A percentile compares a stretch with the other conserved stretches of the same genome.
phyloP scores from a whole-genome alignment of 2,888 invertebrate genomes.

The Athalia cordata region DNA sequence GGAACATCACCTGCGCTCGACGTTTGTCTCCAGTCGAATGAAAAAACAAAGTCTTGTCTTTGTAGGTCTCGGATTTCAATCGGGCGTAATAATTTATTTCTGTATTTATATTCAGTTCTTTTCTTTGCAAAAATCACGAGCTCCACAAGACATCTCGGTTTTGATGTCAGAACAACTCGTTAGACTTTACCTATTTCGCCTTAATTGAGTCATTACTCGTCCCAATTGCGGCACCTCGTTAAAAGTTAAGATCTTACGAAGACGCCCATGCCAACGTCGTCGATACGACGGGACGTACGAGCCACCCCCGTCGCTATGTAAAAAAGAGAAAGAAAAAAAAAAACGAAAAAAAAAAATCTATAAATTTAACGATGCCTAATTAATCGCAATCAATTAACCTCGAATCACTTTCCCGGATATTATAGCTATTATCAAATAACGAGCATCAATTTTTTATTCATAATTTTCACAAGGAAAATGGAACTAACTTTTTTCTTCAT shows the following conservation, averaged over 20 bases:
- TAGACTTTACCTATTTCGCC: background rate
- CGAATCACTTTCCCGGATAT: background rate
- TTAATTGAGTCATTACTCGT: constrained; percentile 38
- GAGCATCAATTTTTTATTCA: too few relatives aligned
- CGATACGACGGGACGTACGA: background rate
- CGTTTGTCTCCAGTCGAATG: too few relatives aligned
- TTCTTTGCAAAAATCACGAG: background rate
- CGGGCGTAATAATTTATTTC: too few relatives aligned
- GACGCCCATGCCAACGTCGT: background rate
- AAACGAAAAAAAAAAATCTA: background rate
- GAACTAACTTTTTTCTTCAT: background rate
- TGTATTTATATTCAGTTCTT: too few relatives aligned
- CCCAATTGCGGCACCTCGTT: constrained; percentile 28
- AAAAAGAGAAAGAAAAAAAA: background rate
- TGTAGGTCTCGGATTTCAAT: too few relatives aligned
- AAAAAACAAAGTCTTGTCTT: too few relatives aligned
- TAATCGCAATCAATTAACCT: constrained; percentile 27
- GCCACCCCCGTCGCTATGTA: too few relatives aligned
- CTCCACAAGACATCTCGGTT: background rate
- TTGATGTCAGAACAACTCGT: constrained; percentile 18
- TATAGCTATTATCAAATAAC: too few relatives aligned
- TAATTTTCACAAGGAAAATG: too few relatives aligned
- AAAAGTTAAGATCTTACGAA: constrained; percentile 28
- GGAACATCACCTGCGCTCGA: too few relatives aligned
- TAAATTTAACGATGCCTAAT: background rate